Evolutionary conservation across 2,113 vertebrate species (phyloP), one percentile per base, ranked within the genome.

Genomic region (Gymnobelideus leadbeateri): DNA sequence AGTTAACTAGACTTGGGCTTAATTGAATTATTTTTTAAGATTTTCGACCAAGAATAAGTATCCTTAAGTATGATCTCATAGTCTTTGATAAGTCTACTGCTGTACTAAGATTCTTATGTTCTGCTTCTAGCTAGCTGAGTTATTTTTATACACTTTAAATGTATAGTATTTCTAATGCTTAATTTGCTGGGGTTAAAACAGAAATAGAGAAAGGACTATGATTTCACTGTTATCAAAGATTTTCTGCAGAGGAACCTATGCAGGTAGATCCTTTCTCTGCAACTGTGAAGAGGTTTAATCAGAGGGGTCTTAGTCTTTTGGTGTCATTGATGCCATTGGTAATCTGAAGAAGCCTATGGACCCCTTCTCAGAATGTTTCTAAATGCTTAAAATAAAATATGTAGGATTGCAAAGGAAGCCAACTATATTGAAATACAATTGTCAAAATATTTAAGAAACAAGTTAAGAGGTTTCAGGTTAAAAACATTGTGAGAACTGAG

Each of bases 1-100:
- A 95, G 43, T 51, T 94, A 31, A 46, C 51, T 93, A 61, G 57
- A 95, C 89, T 96, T 95, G 53, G 57, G 28, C 91, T 96, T 16
- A 92, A 4, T 11, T 77, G 31, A 94, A 91, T 91, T 93, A 51
- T 19, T 16, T 16, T 84, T 19, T 92, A 91, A 52, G 93, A 91
- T 68, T 93, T 95, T 96, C 89, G 53, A 50, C 2, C 24, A 93
- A 37, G 28, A 68, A 31, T 61, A 61, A 68, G 37, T 68, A 28
- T 57, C 28, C 26, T 26, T 68, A 68, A 14, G 31, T 68, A 16
- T 68, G 61, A 37, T 68, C 28, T 61, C 12, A 37, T 68, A 37
- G 57, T 68, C 28, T 37, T 31, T 3, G 55, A 31, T 61, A 61
- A 31, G 28, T 10, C 28, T 31, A 11, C 57, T 31, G 47, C 57